Base-by-base conservation (phyloP, 2,797 vertebrate species). In the Sparus aurata region DNA sequence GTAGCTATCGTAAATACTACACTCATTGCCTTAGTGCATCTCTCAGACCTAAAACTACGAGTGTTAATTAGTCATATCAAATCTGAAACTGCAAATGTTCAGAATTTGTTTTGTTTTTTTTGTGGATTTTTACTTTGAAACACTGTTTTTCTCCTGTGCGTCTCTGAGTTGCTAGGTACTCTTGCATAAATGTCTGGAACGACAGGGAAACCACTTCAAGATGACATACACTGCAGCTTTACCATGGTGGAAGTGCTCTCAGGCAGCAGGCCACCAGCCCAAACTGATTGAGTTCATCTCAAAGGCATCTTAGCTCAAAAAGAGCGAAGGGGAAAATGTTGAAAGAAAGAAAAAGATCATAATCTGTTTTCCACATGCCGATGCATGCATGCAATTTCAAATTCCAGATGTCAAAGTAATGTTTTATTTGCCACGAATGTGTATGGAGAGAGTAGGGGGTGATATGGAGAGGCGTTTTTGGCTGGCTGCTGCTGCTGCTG, bases 381-480 rank as follows among this genome's bases (percentile, higher is more conserved):
- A 84, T 89, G 89, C 78, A 88, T 73, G 77, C 82, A 85, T 93
- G 90, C 79, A 73, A 83, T 85, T 83, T 87, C 67, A 85, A 87
- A 92, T 86, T 91, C 89, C 94, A 95, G 92, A 93, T 94, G 94
- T 95, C 59, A 83, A 78, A 85, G 85, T 79, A 61, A 75, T 83
- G 82, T 89, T 90, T 84, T 81, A 77, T 81, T 85, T 78, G 58
- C 66, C 79, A 62, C 85, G 82, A 77, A 81, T 62, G 77, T 61
- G 84, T 78, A 34, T 64, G 69, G 65, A 74, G 85, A 52, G 55
- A 50, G 34, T 55, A 27, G 52, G 41, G 27, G 54, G 73, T 53
- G 80, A 69, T 54, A 54, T 49, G 57, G 71, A 80, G 79, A 77
- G 53, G 77, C 72, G 71, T 82, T 85, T 85, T 46, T 46, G 45